Evolutionary conservation across 23 tunicate species (phyloP).

Genomic region (Trididemnum nubilum): DNA sequence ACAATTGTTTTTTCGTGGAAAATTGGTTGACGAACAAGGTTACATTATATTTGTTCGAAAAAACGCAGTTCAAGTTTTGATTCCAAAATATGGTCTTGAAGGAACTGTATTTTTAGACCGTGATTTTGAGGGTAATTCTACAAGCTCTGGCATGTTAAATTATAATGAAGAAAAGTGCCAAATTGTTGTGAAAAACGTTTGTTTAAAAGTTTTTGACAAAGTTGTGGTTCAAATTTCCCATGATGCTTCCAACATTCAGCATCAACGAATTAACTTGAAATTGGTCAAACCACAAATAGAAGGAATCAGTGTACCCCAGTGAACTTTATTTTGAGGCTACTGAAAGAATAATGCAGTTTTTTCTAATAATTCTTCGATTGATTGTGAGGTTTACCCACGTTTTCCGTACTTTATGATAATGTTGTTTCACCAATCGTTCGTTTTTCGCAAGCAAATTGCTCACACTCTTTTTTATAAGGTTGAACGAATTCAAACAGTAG

Average conservation of each 20-base stretch:
- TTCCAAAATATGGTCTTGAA: slow-evolving; percentile 90
- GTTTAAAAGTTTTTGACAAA: slow-evolving; percentile 77
- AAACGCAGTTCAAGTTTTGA: slow-evolving; percentile 87
- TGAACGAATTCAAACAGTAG: too few species aligned
- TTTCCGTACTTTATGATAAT: too few species aligned
- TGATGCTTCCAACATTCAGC: slow-evolving; percentile 82
- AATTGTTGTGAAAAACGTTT: slow-evolving; percentile 38
- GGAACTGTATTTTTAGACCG: slow-evolving; percentile 94
- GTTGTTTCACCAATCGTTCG: background rate
- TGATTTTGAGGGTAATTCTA: slow-evolving; percentile 41
- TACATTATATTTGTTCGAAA: slow-evolving; percentile 79
- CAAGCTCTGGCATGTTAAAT: slow-evolving; percentile 16
- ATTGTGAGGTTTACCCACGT: too few species aligned
- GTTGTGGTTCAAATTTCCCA: slow-evolving; percentile 85
- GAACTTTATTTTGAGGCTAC: too few species aligned
- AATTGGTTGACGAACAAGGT: slow-evolving; percentile 75
- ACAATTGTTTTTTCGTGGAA: slow-evolving; percentile 84
- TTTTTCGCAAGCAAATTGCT: too few species aligned
- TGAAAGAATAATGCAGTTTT: too few species aligned
- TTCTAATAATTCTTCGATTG: too few species aligned
- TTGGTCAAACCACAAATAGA: slow-evolving; percentile 67
- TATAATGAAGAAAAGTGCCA: slow-evolving; percentile 72
- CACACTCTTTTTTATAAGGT: too few species aligned
- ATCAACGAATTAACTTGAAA: slow-evolving; percentile 74
- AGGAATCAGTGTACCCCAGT: slow-evolving; percentile 36